Base-by-base conservation (phyloP, 2,888 invertebrate species). In the Sipha maydis region DNA sequence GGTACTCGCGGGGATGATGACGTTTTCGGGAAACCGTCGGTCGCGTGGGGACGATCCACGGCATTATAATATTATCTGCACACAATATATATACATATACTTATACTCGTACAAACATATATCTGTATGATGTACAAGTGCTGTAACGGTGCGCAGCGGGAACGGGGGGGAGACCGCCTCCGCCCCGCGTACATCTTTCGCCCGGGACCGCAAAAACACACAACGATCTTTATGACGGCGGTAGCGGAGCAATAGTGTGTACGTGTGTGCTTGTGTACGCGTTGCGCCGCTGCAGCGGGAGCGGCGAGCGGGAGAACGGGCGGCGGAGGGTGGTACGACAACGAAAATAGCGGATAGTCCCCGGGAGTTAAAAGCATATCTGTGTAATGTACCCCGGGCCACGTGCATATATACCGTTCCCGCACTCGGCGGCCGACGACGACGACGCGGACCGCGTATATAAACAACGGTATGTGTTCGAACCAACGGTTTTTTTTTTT, bases 331-430 rank as follows among this genome's bases (percentile, higher is more conserved):
- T 56, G 34, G 76, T n/a, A 69, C 77, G 19, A 77, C 77, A 85
- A 85, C 88, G 73, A 88, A 88, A 88, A 88, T 88, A 88, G 61
- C 88, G 80, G 73, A 88, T 88, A 75, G 88, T 88, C 88, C 80
- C 80, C 56, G 88, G 88, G 79, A 80, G 88, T 75, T 88, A 88
- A 88, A 88, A 88, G 88, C 88, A 88, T 88, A 88, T 88, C 88
- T 88, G 88, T 88, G 88, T 88, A 88, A 88, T 76, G 88, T 88
- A 76, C 88, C 88, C 88, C 82, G 75, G 75, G 88, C 88, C 88
- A 88, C 88, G 88, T 88, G 88, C 88, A 75, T n/a, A 8, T 48
- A 61, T 34, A 54, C 34, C 25, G 25, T 14, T 1, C 17, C 31
- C 25, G 9, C 41, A 56, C 86, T n/a, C 75, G 31, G 31, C 79